Percentiles rank a stretch among this genome's conserved stretches.
Conservation (phyloP, 2,888 invertebrate species). For the Sminthurides aquaticus region DNA sequence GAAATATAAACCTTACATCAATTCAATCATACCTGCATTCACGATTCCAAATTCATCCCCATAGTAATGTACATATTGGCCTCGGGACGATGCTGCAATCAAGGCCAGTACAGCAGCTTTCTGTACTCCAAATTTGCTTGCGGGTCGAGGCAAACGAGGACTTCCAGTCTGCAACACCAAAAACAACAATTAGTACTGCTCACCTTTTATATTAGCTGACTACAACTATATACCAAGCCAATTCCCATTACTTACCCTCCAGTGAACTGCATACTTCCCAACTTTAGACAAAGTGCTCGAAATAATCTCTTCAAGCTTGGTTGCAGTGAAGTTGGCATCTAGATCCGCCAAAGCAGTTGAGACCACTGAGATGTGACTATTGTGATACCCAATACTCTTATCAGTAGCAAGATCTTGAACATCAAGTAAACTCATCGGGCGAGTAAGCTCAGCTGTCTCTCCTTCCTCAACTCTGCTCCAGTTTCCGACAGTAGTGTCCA, state of each 20-base stretch:
- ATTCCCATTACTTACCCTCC: conserved; percentile 20
- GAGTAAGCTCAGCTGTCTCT: neutral
- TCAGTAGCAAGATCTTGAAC: conserved; percentile 4
- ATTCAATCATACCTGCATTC: too few relatives aligned
- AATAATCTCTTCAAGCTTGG: conserved; percentile 2
- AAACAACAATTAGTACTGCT: neutral
- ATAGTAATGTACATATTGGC: conserved; percentile 25
- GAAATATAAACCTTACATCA: too few relatives aligned
- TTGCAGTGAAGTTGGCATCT: conserved; percentile 8
- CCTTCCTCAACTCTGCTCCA: neutral
- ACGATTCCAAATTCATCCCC: conserved; percentile 25
- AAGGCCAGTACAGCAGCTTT: conserved; percentile 22
- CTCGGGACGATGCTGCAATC: conserved; percentile 24
- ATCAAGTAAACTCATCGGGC: conserved; percentile 17
- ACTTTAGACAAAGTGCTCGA: neutral
- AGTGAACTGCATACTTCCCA: conserved; percentile 3
- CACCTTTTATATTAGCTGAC: neutral
- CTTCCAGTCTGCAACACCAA: conserved; percentile 20
- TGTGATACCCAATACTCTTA: conserved; percentile 1
- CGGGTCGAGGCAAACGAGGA: conserved; percentile 15
- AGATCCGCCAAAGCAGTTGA: conserved; percentile 14
- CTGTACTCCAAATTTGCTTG: conserved; percentile 6
- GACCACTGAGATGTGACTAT: neutral
- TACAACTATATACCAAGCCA: too few relatives aligned
- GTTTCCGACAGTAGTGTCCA: conserved; percentile 3